A percentile compares a stretch with the other conserved stretches of the same genome.
Conservation (phyloP, 2,888 invertebrate species). For the Agrotis clavis region DNA sequence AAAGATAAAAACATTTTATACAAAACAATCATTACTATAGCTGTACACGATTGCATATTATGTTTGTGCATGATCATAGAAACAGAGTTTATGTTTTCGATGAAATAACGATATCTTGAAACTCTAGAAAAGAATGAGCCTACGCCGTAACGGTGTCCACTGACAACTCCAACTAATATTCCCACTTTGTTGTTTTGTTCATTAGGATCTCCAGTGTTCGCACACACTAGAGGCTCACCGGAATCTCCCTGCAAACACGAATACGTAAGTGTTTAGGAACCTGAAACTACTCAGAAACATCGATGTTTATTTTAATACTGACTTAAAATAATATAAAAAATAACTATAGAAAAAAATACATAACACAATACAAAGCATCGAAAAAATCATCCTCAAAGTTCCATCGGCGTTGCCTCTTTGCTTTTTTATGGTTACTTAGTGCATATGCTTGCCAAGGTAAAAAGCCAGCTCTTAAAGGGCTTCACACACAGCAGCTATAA, state of each 20-base stretch:
- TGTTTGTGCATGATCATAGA: constrained; percentile 8
- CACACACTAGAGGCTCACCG: constrained; percentile 81
- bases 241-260: constrained; percentile 78
- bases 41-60: constrained; percentile 5
- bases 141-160: constrained; percentile 38
- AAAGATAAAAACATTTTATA: constrained; percentile 35
- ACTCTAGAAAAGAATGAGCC: constrained; percentile 73
- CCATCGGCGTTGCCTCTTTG: too few species aligned
- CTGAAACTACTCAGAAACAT: too few species aligned
- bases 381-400: too few species aligned
- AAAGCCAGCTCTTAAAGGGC: too few species aligned
- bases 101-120: constrained; percentile 57
- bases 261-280: background rate
- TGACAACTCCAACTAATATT: constrained; percentile 72
- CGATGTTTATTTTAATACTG: too few species aligned
- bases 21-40: constrained; percentile 22
- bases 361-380: too few species aligned
- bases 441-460: too few species aligned
- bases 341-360: too few species aligned
- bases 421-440: too few species aligned
- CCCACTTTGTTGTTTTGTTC: constrained; percentile 65
- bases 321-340: too few species aligned
- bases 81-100: constrained; percentile 19
- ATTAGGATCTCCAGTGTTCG: constrained; percentile 69
- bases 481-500: too few species aligned